phyloP scores from a whole-genome alignment of 2,888 invertebrate species.

The Cheiracanthium punctorium region DNA sequence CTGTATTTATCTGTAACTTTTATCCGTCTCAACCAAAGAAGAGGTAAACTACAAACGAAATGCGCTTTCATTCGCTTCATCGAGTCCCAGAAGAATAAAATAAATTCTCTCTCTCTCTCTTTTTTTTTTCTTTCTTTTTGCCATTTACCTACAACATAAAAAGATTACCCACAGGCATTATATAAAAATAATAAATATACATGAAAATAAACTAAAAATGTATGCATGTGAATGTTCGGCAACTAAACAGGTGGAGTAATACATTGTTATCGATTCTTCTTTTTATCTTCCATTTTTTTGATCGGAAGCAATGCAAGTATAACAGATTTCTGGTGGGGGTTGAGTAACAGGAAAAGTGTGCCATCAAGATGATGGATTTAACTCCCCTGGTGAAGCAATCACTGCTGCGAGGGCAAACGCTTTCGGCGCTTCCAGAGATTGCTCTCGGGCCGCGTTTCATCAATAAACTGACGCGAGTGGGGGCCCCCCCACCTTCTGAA shows the following conservation, averaged over 20 bases:
- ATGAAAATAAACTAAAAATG: not conserved
- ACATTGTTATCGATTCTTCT: slow-evolving; percentile 3
- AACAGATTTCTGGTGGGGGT: not conserved
- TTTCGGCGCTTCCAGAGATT: not conserved
- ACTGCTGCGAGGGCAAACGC: not conserved
- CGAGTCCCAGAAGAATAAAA: no score
- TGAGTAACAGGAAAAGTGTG: slow-evolving; percentile 12
- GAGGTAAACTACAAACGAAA: no score
- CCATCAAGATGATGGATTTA: slow-evolving; percentile 8
- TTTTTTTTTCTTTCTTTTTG: no score
- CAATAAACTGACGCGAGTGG: not conserved
- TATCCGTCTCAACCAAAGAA: no score
- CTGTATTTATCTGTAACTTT: no score
- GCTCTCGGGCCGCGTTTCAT: not conserved
- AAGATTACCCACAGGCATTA: no score
- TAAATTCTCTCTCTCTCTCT: no score
- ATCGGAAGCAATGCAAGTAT: not conserved
- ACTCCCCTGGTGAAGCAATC: not conserved
- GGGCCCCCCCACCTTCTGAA: no score
- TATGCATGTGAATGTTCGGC: not conserved
- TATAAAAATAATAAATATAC: no score
- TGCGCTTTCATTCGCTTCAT: no score
- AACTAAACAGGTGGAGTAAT: not conserved
- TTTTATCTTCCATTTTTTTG: not conserved
- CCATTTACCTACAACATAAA: no score